A percentile compares a stretch with the other conserved stretches of the same genome.
Evolutionary conservation across 2,797 vertebrate genomes (phyloP).

Genomic region (Synaphobranchus kaupii): DNA sequence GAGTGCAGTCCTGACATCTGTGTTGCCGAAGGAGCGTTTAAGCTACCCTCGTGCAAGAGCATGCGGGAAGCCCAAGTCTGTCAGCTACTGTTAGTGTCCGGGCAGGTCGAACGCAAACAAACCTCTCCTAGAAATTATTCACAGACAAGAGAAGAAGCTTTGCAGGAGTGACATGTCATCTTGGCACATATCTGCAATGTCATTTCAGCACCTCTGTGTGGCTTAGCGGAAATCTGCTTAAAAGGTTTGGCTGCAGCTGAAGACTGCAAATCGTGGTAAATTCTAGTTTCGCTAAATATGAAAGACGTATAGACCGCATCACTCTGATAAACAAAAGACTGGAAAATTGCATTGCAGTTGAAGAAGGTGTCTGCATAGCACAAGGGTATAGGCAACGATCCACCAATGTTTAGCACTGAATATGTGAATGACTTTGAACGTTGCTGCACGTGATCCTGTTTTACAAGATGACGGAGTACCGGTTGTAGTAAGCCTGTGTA

Average conservation of each 20-base stretch:
- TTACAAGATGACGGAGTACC: not conserved
- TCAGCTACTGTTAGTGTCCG: constrained; percentile 34
- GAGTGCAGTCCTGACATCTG: not conserved
- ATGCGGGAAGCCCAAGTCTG: constrained; percentile 39
- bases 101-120: not conserved
- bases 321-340: constrained; percentile 12
- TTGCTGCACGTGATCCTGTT: not conserved
- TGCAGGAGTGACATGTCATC: constrained; percentile 42
- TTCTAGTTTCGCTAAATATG: constrained; percentile 23
- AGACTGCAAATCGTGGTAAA: constrained; percentile 27
- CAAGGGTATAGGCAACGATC: not conserved
- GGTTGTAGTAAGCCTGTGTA: constrained; percentile 33
- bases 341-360: constrained; percentile 38
- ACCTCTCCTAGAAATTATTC: constrained; percentile 36
- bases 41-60: not conserved
- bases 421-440: not conserved
- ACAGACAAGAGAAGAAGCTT: constrained; percentile 35
- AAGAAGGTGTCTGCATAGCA: constrained; percentile 34
- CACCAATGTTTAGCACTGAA: not conserved
- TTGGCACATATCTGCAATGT: constrained; percentile 26
- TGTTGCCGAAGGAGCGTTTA: not conserved
- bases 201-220: constrained; percentile 50
- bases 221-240: constrained; percentile 13
- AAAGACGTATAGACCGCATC: constrained; percentile 48
- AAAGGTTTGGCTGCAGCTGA: constrained; percentile 49